Evolutionary conservation across 92 coral and sea anemone species (phyloP), one percentile per base, ranked within the genome.

Genomic region (Epizoanthus rinbou): DNA sequence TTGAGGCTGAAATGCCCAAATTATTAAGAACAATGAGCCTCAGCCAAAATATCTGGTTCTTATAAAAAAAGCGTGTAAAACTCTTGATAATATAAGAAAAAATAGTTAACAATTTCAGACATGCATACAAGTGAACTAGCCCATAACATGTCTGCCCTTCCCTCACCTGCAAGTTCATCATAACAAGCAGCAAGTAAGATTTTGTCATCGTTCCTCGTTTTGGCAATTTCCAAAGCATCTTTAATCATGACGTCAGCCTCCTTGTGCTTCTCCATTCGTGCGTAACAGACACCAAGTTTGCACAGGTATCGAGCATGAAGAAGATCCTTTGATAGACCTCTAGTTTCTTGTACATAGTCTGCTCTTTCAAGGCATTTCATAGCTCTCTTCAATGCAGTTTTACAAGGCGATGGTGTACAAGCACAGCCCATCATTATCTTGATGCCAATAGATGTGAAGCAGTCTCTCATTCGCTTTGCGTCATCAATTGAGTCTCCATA

Each of bases 131-230:
- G 43, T 37, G 6, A 3, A 6, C 54, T 47, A 47, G 0, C 11
- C 53, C 2, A 47, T 37, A 37, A 37, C 43, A 47, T 47, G 53
- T 47, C 13, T 37, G 3, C 43, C 3, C 53, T 47, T 8, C 14
- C 11, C 72, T 21, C 64, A 90, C 93, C 88, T 87, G 93, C 93
- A 2, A 90, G 25, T 71, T 90, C 93, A 62, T 90, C 75, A 31
- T 23, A 72, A 8, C 88, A 85, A 14, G 84, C 86, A 6, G 88
- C 88, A 37, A 86, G n/a, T 90, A 87, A 86, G 68, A 87, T 88
- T 15, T 11, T 41, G 57, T 54, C 67, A 25, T 85, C 76, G 8
- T 6, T 63, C 47, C 21, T 31, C 15, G 2, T 39, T 35, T 22
- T 8, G 59, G 83, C 39, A 5, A 75, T 31, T n/a, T 76, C 37